Conservation (phyloP, 2,113 vertebrate genomes). For the Poeciliopsis retropinna region DNA sequence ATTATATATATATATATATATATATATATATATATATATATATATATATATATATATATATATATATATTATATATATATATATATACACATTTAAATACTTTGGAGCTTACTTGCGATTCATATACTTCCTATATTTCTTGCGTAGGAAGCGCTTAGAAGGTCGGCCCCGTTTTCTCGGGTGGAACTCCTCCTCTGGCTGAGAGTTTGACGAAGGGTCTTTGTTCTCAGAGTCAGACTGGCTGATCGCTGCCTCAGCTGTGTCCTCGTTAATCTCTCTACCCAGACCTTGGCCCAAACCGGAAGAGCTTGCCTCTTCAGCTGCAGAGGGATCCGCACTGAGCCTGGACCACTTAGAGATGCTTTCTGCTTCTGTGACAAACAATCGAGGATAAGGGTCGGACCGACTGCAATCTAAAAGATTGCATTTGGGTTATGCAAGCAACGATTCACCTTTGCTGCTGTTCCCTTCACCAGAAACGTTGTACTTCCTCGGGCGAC, state of each 20-base stretch:
- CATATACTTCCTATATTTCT: conserved; percentile 93
- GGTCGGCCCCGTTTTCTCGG: conserved; percentile 88
- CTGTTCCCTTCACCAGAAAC: conserved; percentile 68
- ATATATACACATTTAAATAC: not conserved
- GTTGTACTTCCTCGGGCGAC: conserved; percentile 89
- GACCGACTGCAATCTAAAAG: not conserved
- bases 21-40: too few relatives aligned
- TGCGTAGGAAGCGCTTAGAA: conserved; percentile 91
- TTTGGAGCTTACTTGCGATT: conserved; percentile 80
- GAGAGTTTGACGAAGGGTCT: conserved; percentile 82
- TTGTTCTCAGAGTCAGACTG: conserved; percentile 90
- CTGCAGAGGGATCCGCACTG: conserved; percentile 63
- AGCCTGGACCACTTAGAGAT: conserved; percentile 70
- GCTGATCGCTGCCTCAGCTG: conserved; percentile 81
- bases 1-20: too few relatives aligned
- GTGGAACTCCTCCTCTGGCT: conserved; percentile 79
- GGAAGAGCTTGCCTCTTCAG: conserved; percentile 87
- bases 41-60: too few relatives aligned
- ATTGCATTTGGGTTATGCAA: not conserved
- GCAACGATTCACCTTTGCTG: conserved; percentile 73
- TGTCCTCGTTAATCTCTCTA: conserved; percentile 32
- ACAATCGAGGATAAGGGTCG: conserved; percentile 22
- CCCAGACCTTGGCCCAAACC: conserved; percentile 67
- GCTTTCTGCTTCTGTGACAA: conserved; percentile 76
- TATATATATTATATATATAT: too few relatives aligned